Evolutionary conservation across 2,888 invertebrate genomes (phyloP), one percentile per base, ranked within the genome.

Genomic region (Ligdia adustata): DNA sequence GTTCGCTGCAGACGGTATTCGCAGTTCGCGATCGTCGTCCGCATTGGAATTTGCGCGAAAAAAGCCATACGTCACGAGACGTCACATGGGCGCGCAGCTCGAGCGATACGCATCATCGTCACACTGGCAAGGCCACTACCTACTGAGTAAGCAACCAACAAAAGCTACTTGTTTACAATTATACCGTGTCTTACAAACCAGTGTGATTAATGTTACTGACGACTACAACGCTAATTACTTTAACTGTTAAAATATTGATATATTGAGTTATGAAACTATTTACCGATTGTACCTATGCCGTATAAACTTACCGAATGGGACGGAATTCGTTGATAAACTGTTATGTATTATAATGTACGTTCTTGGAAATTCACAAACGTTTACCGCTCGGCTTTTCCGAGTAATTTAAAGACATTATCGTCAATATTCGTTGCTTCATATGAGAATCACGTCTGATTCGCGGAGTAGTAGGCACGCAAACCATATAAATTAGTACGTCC

Each of bases 21-120:
- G 60, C 63, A 57, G 64, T 63, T 60, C 56, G 77, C 75, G 79
- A 76, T 76, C 82, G 74, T 69, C 72, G 82, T 61, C 79, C 81
- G 74, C 80, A 45, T 56, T 72, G 84, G 86, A 87, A 83, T 82
- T 88, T 87, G 86, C 86, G 88, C 87, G 86, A 89, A 89, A 89
- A 86, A 81, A 74, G 53, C 47, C 61, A 67, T 74, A 83, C 88
- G 87, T 86, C 87, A 87, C 75, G 64, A 55, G 47, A 67, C 68
- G 70, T 67, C 73, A 80, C 82, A 44, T 14, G 44, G 72, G 64
- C 64, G 55, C 37, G 55, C 59, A 6, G 55, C 66, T 60, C 67
- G 70, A 74, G 69, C 69, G 69, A 62, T 69, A 62, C 65, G 65
- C 64, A 55, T n/a, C n/a, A n/a, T 77, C 85, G 84, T 84, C 82